Conservation (phyloP, 2,888 invertebrate genomes). For the Eucera pruinosa region DNA sequence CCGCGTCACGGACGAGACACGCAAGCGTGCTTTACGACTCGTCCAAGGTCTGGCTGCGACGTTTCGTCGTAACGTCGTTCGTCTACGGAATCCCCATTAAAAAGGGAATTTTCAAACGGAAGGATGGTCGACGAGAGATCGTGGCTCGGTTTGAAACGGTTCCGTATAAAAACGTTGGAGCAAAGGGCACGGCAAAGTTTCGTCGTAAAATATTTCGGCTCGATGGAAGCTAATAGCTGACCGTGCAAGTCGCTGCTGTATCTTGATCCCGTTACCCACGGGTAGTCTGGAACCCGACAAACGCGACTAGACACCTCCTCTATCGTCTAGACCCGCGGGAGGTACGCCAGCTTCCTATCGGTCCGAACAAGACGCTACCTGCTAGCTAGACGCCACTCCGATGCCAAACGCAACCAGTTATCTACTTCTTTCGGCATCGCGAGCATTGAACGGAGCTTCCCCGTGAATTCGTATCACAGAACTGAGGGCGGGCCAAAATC, state of each 20-base stretch:
- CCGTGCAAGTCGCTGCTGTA: slow-evolving; percentile 46
- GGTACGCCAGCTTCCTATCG: slow-evolving; percentile 45
- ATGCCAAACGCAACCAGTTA: background rate
- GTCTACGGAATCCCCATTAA: slow-evolving; percentile 26
- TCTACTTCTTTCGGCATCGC: background rate
- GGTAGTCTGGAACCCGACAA: slow-evolving; percentile 45
- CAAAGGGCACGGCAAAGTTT: slow-evolving; percentile 30
- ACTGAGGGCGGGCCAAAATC: too few species aligned
- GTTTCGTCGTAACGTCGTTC: slow-evolving; percentile 40
- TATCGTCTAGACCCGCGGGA: slow-evolving; percentile 74
- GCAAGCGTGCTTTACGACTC: slow-evolving; percentile 46
- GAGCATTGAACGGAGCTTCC: too few species aligned
- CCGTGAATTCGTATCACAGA: too few species aligned
- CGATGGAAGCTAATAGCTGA: slow-evolving; percentile 53
- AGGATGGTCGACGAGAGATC: background rate
- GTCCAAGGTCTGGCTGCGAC: slow-evolving; percentile 43
- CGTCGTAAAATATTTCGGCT: slow-evolving; percentile 58
- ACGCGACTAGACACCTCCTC: slow-evolving; percentile 68
- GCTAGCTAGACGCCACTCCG: background rate
- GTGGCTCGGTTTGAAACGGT: slow-evolving; percentile 4
- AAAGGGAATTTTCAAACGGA: slow-evolving; percentile 17
- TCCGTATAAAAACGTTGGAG: background rate
- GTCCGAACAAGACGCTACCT: slow-evolving; percentile 19
- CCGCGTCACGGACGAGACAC: slow-evolving; percentile 15
- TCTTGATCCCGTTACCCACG: slow-evolving; percentile 69